Evolutionary conservation across 2,888 invertebrate genomes (phyloP).

Genomic region (Idaea straminata): DNA sequence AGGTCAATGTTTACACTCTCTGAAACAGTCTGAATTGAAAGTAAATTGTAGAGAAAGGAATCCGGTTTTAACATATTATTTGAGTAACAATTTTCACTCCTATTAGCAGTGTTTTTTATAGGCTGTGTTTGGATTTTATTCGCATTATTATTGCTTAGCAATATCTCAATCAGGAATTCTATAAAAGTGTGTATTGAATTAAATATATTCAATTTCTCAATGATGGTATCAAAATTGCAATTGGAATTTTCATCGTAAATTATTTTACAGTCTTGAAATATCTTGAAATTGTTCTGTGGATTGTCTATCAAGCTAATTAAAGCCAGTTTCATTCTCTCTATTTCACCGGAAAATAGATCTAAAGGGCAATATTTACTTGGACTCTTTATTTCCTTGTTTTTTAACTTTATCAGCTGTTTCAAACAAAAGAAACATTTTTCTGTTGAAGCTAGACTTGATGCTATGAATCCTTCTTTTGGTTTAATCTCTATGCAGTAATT

Average conservation of each 20-base stretch:
- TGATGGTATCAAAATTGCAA: constrained; percentile 33
- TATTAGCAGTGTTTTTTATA: constrained; percentile 5
- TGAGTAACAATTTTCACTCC: constrained; percentile 36
- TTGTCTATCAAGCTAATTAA: constrained; percentile 70
- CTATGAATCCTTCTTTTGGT: constrained; percentile 83
- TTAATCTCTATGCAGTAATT: constrained; percentile 83
- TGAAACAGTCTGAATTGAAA: constrained; percentile 54
- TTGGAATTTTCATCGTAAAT: constrained; percentile 49
- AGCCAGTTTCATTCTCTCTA: constrained; percentile 76
- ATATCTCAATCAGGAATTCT: constrained; percentile 54
- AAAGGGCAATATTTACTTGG: constrained; percentile 85
- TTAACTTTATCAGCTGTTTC: constrained; percentile 79
- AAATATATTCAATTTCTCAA: constrained; percentile 42
- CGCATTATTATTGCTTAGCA: constrained; percentile 36
- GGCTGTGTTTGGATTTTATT: constrained; percentile 23
- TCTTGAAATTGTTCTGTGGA: constrained; percentile 83
- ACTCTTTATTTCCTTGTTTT: constrained; percentile 68
- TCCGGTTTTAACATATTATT: constrained; percentile 26
- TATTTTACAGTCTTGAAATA: constrained; percentile 71
- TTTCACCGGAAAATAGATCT: constrained; percentile 84
- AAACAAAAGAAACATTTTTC: constrained; percentile 79
- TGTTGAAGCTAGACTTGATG: constrained; percentile 48
- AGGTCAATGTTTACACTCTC: constrained; percentile 31
- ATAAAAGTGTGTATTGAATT: constrained; percentile 42
- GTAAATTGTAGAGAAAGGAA: constrained; percentile 48